Evolutionary conservation across 2,113 vertebrate genomes (phyloP), one percentile per base, ranked within the genome.

Genomic region (Ciconia boyciana): DNA sequence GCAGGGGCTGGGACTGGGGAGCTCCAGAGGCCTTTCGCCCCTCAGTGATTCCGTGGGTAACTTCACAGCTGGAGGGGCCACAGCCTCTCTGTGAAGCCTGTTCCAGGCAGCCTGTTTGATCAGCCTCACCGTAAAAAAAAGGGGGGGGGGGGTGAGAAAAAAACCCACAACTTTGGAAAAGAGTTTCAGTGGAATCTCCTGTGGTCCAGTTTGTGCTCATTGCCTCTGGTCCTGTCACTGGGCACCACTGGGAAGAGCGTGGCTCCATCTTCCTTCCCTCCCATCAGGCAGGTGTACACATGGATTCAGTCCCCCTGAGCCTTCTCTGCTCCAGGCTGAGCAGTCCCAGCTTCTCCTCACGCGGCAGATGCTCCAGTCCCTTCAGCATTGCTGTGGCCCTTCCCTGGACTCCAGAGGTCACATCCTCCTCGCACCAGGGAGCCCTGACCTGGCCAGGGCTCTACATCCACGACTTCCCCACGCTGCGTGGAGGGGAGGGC

Each of bases 1-100:
- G 32, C n/a, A 7, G 54, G 26, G 29, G n/a, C 28, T 41, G 61
- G 41, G 54, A 22, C 24, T 10, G 4, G 15, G 55, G 51, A 11
- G 46, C 4, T 32, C 32, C 4, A 1, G 49, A 16, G 28, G 13
- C 25, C 25, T 20, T 32, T 16, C 3, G 7, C 11, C 4, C 28
- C 16, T 9, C 25, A 1, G 14, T 2, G 1, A 9, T 34, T 10
- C 61, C 1, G 0, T 29, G 41, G 29, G 6, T 8, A 16, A 2
- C 11, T 25, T 49, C 79, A 11, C 6, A 11, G 16, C 20, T 36
- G 34, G 41, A 41, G 32, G 46, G 17, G 13, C 12, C 51, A 49
- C 69, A 29, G 0, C 10, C 7, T 12, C 34, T 36, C 31, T 11
- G 52, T 20, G 31, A 31, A 80, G 34, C 46, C 46, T 16, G 2